phyloP scores from a whole-genome alignment of 2,797 vertebrate genomes.

The Sciaenops ocellatus region DNA sequence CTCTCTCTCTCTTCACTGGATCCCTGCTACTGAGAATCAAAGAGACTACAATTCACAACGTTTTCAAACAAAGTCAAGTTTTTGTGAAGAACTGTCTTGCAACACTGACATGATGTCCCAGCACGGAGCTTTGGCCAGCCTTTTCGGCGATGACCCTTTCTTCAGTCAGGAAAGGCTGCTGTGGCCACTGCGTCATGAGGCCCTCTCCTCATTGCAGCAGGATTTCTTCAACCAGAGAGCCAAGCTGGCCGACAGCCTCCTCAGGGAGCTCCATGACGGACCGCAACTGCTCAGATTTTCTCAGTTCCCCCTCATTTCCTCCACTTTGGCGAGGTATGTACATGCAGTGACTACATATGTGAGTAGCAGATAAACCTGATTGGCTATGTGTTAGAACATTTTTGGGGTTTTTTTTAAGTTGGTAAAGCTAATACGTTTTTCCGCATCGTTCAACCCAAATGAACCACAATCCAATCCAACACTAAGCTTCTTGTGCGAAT shows the following conservation, averaged over 20 bases:
- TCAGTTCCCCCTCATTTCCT: slow-evolving; percentile 55
- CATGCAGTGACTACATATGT: neutral
- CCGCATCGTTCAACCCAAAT: neutral
- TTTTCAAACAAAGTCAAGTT: neutral
- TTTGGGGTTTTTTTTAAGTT: neutral
- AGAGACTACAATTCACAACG: neutral
- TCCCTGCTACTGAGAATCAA: neutral
- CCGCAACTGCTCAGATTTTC: slow-evolving; percentile 57
- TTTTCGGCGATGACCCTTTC: slow-evolving; percentile 80
- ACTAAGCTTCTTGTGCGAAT: neutral
- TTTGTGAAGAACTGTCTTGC: neutral
- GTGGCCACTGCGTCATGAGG: slow-evolving; percentile 64
- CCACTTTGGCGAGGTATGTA: slow-evolving; percentile 62
- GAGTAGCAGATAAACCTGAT: neutral
- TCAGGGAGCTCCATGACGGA: slow-evolving; percentile 69
- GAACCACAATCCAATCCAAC: neutral
- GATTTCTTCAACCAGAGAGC: slow-evolving; percentile 74
- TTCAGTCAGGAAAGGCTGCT: slow-evolving; percentile 72
- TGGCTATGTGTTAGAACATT: neutral
- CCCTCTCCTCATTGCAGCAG: slow-evolving; percentile 72
- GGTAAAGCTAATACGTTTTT: neutral
- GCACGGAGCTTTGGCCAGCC: slow-evolving; percentile 57
- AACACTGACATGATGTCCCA: slow-evolving; percentile 68
- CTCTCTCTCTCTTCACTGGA: slow-evolving; percentile 14
- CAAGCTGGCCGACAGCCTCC: slow-evolving; percentile 73